These are phyloP conservation scores for Hephaestus fuliginosus DNA, from an alignment of 2,797 vertebrate genomes.

Conservation along the genomic window DNA sequence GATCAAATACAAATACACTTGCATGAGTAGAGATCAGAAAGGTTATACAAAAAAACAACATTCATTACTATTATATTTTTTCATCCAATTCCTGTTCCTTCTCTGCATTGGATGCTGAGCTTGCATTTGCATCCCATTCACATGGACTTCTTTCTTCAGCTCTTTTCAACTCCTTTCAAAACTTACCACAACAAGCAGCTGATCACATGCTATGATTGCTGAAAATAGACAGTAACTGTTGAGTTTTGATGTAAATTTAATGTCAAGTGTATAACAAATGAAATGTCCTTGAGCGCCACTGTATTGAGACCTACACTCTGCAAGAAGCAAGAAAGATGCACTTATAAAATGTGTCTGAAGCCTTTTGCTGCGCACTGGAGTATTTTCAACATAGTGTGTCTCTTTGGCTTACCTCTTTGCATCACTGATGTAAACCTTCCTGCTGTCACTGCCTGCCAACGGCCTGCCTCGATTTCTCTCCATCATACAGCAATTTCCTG, in stretches of 20 bases:
- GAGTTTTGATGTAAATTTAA: background rate
- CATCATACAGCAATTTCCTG: conserved; percentile 25
- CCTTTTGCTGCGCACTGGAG: background rate
- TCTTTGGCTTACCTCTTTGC: conserved; percentile 13
- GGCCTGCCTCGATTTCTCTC: conserved; percentile 8
- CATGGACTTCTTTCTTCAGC: background rate
- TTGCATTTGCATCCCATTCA: background rate
- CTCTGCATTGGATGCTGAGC: background rate
- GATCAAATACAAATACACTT: background rate
- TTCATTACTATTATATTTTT: too few relatives aligned
- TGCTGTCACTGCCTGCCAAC: conserved; percentile 30
- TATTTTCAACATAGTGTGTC: background rate
- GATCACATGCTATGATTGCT: background rate
- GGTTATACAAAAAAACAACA: too few relatives aligned
- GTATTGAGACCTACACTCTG: background rate
- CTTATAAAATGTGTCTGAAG: background rate
- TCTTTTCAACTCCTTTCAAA: background rate
- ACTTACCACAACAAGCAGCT: conserved; percentile 2
- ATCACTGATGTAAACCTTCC: background rate
- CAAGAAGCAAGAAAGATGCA: background rate
- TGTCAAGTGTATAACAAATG: background rate
- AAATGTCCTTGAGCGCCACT: background rate
- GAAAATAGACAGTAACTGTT: background rate
- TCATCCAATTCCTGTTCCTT: background rate
- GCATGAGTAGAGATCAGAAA: background rate